Conservation (phyloP, 64 coral and sea anemone genomes). For the Anthopleura sola region DNA sequence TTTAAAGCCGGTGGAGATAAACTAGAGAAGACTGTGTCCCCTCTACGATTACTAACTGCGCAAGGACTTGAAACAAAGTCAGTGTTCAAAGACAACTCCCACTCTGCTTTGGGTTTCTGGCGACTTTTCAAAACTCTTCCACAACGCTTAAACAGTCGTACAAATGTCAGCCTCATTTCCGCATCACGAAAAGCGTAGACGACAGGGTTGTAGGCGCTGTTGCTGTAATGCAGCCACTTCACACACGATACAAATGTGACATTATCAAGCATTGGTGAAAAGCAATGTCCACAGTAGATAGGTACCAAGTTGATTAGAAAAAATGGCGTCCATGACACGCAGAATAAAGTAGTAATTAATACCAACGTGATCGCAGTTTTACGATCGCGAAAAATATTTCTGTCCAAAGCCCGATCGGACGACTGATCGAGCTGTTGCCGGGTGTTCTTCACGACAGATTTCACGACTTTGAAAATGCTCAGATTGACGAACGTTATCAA, state of each 20-base stretch:
- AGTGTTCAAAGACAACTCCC: background rate
- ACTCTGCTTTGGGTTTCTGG: background rate
- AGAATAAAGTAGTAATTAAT: constrained; percentile 42
- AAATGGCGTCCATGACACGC: constrained; percentile 47
- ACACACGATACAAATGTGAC: constrained; percentile 19
- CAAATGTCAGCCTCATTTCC: constrained; percentile 54
- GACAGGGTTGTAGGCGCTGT: constrained; percentile 53
- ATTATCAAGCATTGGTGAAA: background rate
- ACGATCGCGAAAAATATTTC: constrained; percentile 35
- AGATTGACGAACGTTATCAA: constrained; percentile 45
- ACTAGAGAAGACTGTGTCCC: background rate
- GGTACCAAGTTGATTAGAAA: constrained; percentile 32
- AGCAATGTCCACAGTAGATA: constrained; percentile 20
- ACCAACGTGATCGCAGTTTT: constrained; percentile 37
- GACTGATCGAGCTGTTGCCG: background rate
- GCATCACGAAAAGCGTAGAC: constrained; percentile 50
- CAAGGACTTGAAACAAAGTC: background rate
- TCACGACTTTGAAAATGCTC: constrained; percentile 54
- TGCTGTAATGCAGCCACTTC: constrained; percentile 60
- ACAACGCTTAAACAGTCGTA: constrained; percentile 31
- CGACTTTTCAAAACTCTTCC: background rate
- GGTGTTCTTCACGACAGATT: constrained; percentile 20
- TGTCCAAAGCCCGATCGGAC: constrained; percentile 11
- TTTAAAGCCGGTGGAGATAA: background rate
- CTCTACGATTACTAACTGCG: background rate